phyloP scores from a whole-genome alignment of 2,888 invertebrate species.

The Serripes groenlandicus region DNA sequence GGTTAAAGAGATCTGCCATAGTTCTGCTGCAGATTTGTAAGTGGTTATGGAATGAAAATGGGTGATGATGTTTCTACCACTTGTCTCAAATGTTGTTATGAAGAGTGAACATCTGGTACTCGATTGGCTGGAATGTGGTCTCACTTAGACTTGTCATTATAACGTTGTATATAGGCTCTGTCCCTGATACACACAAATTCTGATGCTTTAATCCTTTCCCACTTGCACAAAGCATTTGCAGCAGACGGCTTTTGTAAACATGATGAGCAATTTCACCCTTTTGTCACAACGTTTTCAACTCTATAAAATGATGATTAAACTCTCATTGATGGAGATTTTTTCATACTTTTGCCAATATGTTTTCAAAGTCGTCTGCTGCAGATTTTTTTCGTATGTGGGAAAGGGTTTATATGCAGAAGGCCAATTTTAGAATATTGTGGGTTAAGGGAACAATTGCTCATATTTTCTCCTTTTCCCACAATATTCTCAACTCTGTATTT shows the following conservation, averaged over 20 bases:
- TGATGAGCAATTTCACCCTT: not conserved
- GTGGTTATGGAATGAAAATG: too few relatives aligned
- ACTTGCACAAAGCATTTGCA: too few relatives aligned
- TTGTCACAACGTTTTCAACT: not conserved
- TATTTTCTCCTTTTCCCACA: not conserved
- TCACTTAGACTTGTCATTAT: conserved; percentile 2
- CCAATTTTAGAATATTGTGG: not conserved
- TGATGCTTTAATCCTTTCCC: too few relatives aligned
- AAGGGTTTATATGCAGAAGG: not conserved
- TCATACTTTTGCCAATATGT: not conserved
- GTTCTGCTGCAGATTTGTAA: too few relatives aligned
- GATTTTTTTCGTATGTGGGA: not conserved
- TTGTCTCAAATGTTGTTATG: not conserved
- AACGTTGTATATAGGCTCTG: too few relatives aligned
- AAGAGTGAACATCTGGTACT: not conserved
- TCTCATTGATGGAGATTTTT: not conserved
- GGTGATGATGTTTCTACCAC: not conserved
- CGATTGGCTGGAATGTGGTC: not conserved
- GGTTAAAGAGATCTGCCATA: too few relatives aligned
- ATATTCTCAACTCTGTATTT: not conserved
- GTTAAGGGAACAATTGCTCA: not conserved
- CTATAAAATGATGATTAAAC: not conserved
- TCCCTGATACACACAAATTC: too few relatives aligned
- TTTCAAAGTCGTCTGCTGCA: not conserved
- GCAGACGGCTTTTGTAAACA: too few relatives aligned